Conservation (phyloP, 2,797 vertebrate species). For the Oophaga sylvatica region DNA sequence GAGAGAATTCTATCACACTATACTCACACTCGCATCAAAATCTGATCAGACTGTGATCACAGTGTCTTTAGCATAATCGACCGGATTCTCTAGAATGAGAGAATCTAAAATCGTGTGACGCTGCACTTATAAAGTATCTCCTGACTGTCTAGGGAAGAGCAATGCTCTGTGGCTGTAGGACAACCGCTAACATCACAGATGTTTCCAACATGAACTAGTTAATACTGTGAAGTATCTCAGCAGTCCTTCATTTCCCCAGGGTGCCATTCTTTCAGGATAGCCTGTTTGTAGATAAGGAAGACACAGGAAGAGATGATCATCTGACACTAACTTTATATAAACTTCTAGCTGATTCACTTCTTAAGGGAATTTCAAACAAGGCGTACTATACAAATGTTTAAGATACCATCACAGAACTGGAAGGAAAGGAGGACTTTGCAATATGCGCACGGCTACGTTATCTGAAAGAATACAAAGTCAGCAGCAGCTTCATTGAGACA, state of each 20-base stretch:
- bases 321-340: not conserved
- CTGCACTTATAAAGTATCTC: not conserved
- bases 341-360: not conserved
- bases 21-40: no score
- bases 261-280: slow-evolving; percentile 20
- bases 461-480: slow-evolving; percentile 17
- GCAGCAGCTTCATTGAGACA: not conserved
- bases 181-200: not conserved
- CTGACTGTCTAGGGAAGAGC: not conserved
- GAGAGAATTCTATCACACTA: no score
- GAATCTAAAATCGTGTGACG: no score
- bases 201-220: not conserved
- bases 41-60: no score
- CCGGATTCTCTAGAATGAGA: no score
- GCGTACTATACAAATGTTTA: not conserved
- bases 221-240: not conserved
- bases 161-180: not conserved
- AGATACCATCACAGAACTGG: not conserved
- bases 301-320: not conserved
- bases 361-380: slow-evolving; percentile 1
- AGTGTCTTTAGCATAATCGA: no score
- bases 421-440: not conserved
- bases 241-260: not conserved
- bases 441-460: not conserved
- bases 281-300: slow-evolving; percentile 16